Evolutionary conservation across 2,113 vertebrate genomes (phyloP), one percentile per base, ranked within the genome.

Genomic region (Apistogramma diplotaenia): DNA sequence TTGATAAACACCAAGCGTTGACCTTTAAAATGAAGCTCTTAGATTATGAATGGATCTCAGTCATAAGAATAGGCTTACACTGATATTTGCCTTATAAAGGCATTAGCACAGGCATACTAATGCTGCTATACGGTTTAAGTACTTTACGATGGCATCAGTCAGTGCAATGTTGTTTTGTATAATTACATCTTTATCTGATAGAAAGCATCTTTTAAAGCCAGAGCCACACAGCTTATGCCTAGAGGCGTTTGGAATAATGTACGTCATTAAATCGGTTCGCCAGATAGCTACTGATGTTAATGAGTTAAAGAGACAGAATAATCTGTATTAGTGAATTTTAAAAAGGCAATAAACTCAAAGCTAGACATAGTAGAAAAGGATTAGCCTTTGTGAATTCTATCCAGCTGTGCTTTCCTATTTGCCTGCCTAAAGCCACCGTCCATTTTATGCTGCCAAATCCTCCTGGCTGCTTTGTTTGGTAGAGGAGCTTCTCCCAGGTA

Each of bases 291-390:
- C 89, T 74, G 90, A 86, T 85, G 88, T 84, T 94, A 94, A 94
- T 92, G 87, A 93, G 81, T 74, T 90, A 91, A 89, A 87, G 83
- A 85, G 89, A 85, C 85, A 89, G 82, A 91, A 90, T 89, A 90
- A 91, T 92, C 70, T 86, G 87, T 90, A 92, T 89, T 92, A 84
- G 83, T 86, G 88, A 85, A 90, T 93, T 91, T 90, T 82, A 90
- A 92, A 87, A 78, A 89, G 92, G 85, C 84, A 88, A 85, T 90
- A 80, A 90, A 85, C 35, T 55, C 83, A 75, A 82, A 21, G 27
- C 77, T 27, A 62, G 83, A 54, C 81, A 51, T 35, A 72, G 85
- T 76, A 78, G 84, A 37, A 78, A 89, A 58, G 77, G 84, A 82
- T 90, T 82, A 87, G 65, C 25, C 65, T 70, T 51, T 86, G 85